phyloP scores from a whole-genome alignment of 2,888 invertebrate species.

The Abscondita cerata region DNA sequence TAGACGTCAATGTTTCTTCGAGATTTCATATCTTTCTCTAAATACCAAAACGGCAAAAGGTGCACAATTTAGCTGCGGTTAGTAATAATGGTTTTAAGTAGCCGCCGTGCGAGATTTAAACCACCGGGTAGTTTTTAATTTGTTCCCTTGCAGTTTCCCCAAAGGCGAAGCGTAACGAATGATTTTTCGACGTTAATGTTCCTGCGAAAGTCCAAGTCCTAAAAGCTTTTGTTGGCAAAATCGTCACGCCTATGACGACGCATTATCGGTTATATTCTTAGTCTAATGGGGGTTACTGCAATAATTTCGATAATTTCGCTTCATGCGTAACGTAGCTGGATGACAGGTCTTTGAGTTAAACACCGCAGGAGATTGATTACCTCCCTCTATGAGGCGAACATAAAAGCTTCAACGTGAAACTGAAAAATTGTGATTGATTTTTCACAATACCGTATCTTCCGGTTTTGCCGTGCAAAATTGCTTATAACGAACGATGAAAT shows the following conservation, averaged over 20 bases:
- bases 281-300: slow-evolving; percentile 37
- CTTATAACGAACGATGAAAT: slow-evolving; percentile 23
- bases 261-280: slow-evolving; percentile 40
- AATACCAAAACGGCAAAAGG: too few species aligned
- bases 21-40: too few species aligned
- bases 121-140: neutral
- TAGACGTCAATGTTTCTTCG: too few species aligned
- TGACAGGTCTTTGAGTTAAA: slow-evolving; percentile 32
- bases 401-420: slow-evolving; percentile 33
- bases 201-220: slow-evolving; percentile 35
- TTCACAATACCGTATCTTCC: slow-evolving; percentile 32
- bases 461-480: slow-evolving; percentile 29
- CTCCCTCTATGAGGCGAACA: slow-evolving; percentile 34
- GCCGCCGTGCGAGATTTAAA: slow-evolving; percentile 2
- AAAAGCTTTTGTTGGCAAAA: slow-evolving; percentile 39
- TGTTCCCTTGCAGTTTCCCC: neutral
- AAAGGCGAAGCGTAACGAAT: slow-evolving; percentile 28
- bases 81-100: too few species aligned
- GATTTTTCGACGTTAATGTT: slow-evolving; percentile 33
- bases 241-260: slow-evolving; percentile 40
- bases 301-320: slow-evolving; percentile 43
- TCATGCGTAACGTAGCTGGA: slow-evolving; percentile 42
- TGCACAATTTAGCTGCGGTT: too few species aligned
- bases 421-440: slow-evolving; percentile 44
- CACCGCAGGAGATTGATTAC: slow-evolving; percentile 40